These are phyloP conservation scores for Apotomis turbidana DNA, from an alignment of 2,888 invertebrate species.

Conservation along the genomic window DNA sequence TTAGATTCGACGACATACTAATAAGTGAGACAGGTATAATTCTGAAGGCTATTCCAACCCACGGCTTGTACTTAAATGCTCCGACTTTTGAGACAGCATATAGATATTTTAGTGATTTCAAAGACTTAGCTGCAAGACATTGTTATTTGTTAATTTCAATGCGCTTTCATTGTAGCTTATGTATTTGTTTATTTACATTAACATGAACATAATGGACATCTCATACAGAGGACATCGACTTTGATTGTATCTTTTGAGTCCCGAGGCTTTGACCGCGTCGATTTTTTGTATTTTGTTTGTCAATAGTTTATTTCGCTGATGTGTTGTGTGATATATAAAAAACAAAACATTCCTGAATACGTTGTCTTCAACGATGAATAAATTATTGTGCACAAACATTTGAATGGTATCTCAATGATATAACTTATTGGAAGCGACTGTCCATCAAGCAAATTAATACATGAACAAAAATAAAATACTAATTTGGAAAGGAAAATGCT, in stretches of 20 bases:
- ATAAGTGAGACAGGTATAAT: no score
- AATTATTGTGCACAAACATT: background rate
- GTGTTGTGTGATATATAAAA: slow-evolving; percentile 52
- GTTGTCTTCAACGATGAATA: slow-evolving; percentile 9
- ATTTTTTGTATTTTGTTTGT: slow-evolving; percentile 49
- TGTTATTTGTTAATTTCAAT: slow-evolving; percentile 52
- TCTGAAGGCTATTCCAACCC: no score
- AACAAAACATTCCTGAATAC: slow-evolving; percentile 13
- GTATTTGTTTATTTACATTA: slow-evolving; percentile 53
- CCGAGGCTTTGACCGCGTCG: slow-evolving; percentile 61
- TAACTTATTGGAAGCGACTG: no score
- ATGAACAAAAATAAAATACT: background rate
- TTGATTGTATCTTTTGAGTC: slow-evolving; percentile 46
- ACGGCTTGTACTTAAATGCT: no score
- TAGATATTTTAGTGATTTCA: slow-evolving; percentile 40
- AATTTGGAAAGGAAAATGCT: background rate
- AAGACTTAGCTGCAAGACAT: slow-evolving; percentile 44
- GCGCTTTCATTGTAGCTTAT: slow-evolving; percentile 82
- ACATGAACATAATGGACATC: slow-evolving; percentile 45
- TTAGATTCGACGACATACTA: no score
- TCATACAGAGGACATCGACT: slow-evolving; percentile 47
- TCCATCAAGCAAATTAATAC: no score
- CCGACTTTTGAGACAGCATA: no score
- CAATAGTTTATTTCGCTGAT: slow-evolving; percentile 57
- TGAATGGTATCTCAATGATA: background rate